Evolutionary conservation across 2,797 vertebrate genomes (phyloP).

Genomic region (Macrochelys suwanniensis): DNA sequence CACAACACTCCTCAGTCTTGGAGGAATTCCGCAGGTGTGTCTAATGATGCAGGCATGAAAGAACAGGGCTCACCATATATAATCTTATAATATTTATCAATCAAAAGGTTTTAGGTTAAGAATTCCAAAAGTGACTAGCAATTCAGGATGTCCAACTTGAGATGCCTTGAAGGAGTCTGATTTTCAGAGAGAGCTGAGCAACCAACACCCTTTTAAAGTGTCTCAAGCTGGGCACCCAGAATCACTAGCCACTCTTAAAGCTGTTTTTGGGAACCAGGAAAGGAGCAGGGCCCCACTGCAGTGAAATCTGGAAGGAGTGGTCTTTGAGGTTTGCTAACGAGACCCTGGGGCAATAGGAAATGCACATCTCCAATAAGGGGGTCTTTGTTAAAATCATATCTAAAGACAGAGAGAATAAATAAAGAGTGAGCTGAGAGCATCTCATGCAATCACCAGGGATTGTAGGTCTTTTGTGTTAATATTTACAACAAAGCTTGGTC

Average conservation of each 20-base stretch:
- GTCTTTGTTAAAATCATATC: background rate
- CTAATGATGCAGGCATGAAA: background rate
- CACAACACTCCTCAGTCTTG: background rate
- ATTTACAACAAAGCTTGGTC: background rate
- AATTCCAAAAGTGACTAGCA: background rate
- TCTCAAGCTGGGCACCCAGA: background rate
- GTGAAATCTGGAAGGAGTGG: background rate
- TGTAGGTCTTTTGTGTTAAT: background rate
- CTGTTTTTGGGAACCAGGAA: background rate
- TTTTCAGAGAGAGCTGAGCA: background rate
- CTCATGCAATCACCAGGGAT: background rate
- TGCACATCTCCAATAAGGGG: background rate
- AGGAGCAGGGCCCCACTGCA: background rate
- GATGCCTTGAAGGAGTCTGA: background rate
- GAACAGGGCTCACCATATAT: background rate
- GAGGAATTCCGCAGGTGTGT: constrained; percentile 5
- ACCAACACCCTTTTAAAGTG: background rate
- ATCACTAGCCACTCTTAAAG: background rate
- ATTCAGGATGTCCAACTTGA: background rate
- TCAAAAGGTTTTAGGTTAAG: background rate
- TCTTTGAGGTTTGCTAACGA: background rate
- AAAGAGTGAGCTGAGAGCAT: background rate
- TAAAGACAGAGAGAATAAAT: background rate
- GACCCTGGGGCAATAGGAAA: background rate
- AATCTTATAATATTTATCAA: background rate